Evolutionary conservation across 2,797 vertebrate species (phyloP), one percentile per base, ranked within the genome.

Genomic region (Lindbergichthys nudifrons): DNA sequence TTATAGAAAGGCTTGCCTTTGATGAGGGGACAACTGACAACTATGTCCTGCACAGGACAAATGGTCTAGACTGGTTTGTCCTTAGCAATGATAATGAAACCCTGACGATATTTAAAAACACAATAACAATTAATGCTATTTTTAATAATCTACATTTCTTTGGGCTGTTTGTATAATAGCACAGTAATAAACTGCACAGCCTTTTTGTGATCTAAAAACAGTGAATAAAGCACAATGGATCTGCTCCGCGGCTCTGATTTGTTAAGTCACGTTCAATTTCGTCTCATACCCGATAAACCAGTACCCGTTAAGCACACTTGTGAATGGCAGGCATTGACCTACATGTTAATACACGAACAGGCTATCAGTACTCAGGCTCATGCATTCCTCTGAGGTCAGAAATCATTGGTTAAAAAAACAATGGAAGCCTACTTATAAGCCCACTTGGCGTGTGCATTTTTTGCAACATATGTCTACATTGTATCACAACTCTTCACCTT

Each of bases 401-500:
- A 72, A 65, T 36, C 7, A 23, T 3, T 52, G 23, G 23, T 23
- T 36, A 16, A 41, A 59, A 26, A 57, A 72, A 65, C 36, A 67
- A 54, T 45, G 4, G 19, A 58, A 45, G 1, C 16, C 12, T 71
- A 57, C 15, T 3, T 3, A 32, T 14, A 21, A 3, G 57, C 23
- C 23, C 19, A 32, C 6, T 13, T n/a, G 50, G 16, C 0, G 39
- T n/a, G 48, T 51, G 15, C 11, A 11, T 52, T 14, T 32, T 65
- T 14, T 75, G 58, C 42, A 42, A 14, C 14, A 9, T 21, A 47
- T 59, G 19, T 63, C 13, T 60, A 15, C 36, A 50, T 18, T 18
- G 23, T 2, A 14, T n/a, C n/a, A 42, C 32, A 15, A 13, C 45
- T 83, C 91, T 95, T 96, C 96, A 99, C 98, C 97, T 97, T 97